phyloP scores from a whole-genome alignment of 1,140 invertebrate species.

The Aphelenchoides fujianensis region DNA sequence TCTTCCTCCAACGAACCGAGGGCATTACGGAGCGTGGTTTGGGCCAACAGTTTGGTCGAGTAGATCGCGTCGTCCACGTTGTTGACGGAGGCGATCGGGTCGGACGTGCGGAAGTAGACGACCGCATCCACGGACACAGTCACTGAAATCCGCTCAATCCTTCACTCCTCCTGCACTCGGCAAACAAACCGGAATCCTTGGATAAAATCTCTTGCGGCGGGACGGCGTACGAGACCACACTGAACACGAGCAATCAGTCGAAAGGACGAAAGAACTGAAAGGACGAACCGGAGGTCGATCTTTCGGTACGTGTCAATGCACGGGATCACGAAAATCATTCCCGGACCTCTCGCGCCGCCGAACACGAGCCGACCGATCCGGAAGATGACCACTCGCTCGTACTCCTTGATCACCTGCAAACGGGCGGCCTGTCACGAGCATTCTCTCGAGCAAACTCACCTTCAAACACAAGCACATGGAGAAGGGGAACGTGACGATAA shows the following conservation, averaged over 20 bases:
- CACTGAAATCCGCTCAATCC: conserved; percentile 23
- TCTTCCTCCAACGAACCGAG: conserved; percentile 51
- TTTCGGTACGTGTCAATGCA: conserved; percentile 85
- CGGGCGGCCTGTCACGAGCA: too few relatives aligned
- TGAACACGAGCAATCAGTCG: conserved; percentile 35
- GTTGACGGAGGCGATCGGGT: conserved; percentile 62
- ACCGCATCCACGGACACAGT: conserved; percentile 61
- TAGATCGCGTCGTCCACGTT: conserved; percentile 67
- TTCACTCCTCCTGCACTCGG: too few relatives aligned
- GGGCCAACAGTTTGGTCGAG: conserved; percentile 65
- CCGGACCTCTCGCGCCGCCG: conserved; percentile 61
- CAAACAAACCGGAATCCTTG: conserved; percentile 49
- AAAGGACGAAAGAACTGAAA: not conserved
- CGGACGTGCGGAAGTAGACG: conserved; percentile 62
- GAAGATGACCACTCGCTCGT: conserved; percentile 62
- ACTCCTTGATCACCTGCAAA: conserved; percentile 60
- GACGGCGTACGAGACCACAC: conserved; percentile 62
- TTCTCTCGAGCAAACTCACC: conserved; percentile 49
- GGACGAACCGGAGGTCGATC: conserved; percentile 65
- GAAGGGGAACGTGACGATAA: conserved; percentile 76
- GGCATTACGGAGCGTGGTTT: conserved; percentile 65
- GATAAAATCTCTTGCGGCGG: conserved; percentile 62
- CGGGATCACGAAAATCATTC: conserved; percentile 78
- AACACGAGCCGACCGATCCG: conserved; percentile 61
- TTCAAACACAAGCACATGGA: conserved; percentile 81